Evolutionary conservation across 2,797 vertebrate species (phyloP).

Genomic region (Poecilia wingei): DNA sequence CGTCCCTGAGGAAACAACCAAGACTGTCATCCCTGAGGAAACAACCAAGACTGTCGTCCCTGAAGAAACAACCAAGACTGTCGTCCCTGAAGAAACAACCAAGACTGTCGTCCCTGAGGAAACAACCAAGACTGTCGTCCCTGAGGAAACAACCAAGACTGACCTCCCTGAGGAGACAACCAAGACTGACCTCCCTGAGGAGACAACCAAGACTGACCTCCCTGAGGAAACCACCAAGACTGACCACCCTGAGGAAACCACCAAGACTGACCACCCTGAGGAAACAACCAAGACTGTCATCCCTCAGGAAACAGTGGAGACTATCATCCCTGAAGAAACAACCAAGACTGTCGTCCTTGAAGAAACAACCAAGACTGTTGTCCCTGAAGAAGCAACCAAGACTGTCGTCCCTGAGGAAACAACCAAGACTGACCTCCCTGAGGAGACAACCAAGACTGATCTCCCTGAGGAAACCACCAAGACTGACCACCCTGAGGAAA

Average conservation of each 20-base stretch:
- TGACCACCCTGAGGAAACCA: background rate
- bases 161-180: background rate
- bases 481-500: background rate
- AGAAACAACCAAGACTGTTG: background rate
- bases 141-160: background rate
- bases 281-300: background rate
- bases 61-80: background rate
- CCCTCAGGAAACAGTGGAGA: background rate
- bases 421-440: background rate
- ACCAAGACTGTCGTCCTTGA: too few relatives aligned
- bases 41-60: background rate
- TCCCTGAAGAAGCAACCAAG: background rate
- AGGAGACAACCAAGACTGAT: background rate
- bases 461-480: background rate
- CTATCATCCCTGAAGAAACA: background rate
- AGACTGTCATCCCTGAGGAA: too few relatives aligned
- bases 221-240: too few relatives aligned
- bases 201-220: background rate
- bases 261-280: accelerated
- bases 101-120: too few relatives aligned
- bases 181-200: background rate
- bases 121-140: background rate
- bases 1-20: background rate
- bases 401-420: too few relatives aligned
- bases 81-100: background rate